phyloP scores from a whole-genome alignment of 1,140 invertebrate genomes.

The Drosophila lacertosa region DNA sequence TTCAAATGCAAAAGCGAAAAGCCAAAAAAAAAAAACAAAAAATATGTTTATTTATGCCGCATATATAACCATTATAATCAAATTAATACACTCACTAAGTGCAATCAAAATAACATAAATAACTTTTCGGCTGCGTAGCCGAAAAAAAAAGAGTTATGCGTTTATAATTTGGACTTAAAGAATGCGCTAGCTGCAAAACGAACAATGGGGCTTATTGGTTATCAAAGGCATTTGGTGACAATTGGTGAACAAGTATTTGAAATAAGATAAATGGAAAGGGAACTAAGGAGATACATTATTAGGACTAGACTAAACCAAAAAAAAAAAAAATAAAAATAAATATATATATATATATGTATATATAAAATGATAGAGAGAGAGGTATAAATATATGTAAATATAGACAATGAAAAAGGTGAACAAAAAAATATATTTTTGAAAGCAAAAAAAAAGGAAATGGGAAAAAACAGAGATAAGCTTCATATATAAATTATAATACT shows the following conservation, averaged over 20 bases:
- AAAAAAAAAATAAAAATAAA: too few relatives aligned
- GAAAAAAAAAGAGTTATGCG: slow-evolving; percentile 60
- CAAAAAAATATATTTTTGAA: too few relatives aligned
- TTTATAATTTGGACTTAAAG: slow-evolving; percentile 59
- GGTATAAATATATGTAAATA: too few relatives aligned
- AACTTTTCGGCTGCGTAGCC: slow-evolving; percentile 43
- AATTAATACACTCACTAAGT: slow-evolving; percentile 79
- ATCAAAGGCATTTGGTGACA: not conserved
- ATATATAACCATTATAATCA: slow-evolving; percentile 79
- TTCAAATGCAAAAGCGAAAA: slow-evolving; percentile 21
- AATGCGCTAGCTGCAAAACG: slow-evolving; percentile 27
- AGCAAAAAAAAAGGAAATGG: too few relatives aligned
- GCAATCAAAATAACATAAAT: slow-evolving; percentile 79
- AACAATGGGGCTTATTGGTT: slow-evolving; percentile 3
- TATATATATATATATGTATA: too few relatives aligned
- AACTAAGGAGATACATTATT: too few relatives aligned
- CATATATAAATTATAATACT: too few relatives aligned
- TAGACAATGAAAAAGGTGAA: too few relatives aligned
- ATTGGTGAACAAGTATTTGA: too few relatives aligned
- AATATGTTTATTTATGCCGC: slow-evolving; percentile 64
- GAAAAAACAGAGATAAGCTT: too few relatives aligned
- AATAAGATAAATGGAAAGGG: not conserved
- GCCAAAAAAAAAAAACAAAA: slow-evolving; percentile 7
- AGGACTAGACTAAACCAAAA: too few relatives aligned
- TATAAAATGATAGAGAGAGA: too few relatives aligned